Evolutionary conservation across 1,140 invertebrate species (phyloP).

Genomic region (Neodiprion virginianus): DNA sequence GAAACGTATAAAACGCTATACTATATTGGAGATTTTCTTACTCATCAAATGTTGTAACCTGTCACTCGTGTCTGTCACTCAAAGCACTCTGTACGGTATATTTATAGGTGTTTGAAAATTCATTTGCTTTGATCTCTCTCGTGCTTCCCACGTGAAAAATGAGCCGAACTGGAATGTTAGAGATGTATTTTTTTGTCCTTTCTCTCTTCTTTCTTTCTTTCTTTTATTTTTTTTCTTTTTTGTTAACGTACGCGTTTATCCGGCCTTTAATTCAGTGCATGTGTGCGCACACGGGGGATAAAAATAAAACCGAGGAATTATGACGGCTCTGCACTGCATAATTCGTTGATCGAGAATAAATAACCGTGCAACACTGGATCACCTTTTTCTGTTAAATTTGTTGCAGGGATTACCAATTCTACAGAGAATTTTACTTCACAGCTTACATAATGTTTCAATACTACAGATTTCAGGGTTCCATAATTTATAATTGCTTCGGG

Average conservation of each 20-base stretch:
- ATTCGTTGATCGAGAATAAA: neutral
- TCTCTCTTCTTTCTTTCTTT: neutral
- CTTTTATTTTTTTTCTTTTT: neutral
- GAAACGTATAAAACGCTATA: no score
- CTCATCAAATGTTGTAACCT: neutral
- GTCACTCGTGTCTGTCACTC: neutral
- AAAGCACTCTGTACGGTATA: neutral
- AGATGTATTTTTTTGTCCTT: neutral
- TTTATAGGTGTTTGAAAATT: slow-evolving; percentile 3
- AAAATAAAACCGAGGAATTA: neutral
- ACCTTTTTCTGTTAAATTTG: neutral
- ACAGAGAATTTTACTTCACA: no score
- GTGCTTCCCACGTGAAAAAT: neutral
- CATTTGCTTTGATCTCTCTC: neutral
- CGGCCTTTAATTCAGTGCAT: neutral
- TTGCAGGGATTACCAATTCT: neutral
- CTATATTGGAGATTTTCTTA: no score
- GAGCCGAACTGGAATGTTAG: neutral
- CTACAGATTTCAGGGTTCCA: no score
- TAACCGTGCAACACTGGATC: neutral
- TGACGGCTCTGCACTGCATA: no score
- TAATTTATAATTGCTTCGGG: no score
- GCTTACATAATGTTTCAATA: no score
- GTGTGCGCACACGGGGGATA: neutral
- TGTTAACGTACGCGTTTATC: neutral